Evolutionary conservation across 2,888 invertebrate species (phyloP), one percentile per base, ranked within the genome.

Genomic region (Machimus atricapillus): DNA sequence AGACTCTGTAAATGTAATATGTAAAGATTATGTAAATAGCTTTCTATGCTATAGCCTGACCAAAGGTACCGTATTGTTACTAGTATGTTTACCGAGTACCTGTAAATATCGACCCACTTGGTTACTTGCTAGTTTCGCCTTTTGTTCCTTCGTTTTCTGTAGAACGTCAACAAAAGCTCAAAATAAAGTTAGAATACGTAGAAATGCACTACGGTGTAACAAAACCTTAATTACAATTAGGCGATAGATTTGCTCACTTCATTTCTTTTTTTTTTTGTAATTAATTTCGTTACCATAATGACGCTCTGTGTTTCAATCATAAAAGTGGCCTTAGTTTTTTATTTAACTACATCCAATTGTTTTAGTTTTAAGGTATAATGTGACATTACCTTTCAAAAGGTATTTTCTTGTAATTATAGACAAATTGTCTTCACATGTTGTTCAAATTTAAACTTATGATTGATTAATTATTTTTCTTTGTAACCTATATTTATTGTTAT

Each of bases 1-100:
- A 78, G 31, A 81, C 5, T 76, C n/a, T 81, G 81, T 81, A 81
- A 81, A 81, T 81, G 56, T 81, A 81, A 52, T 81, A 81, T 81
- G 52, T 81, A 56, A 31, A 81, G 31, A 81, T 19, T 81, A 31
- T 81, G 81, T 81, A 81, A 27, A 81, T 81, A 81, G 81, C 81
- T 81, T 81, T 81, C 52, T 81, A 81, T 81, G 81, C 52, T 81
- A 81, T 56, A 81, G 56, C 81, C 46, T 52, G 81, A 81, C 52
- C 81, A 81, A 46, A 81, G 81, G 81, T 81, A 81, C 52, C 34
- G n/a, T 56, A 43, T 81, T 34, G 81, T 81, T 81, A 7, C 23
- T 52, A 56, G 81, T 81, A 56, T 78, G 78, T 43, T 43, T 78
- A 78, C 78, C 78, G 37, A 34, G 37, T 78, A 43, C 31, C 23